These are phyloP conservation scores for Latrodectus geometricus DNA, from an alignment of 1,140 invertebrate species.

Conservation along the genomic window DNA sequence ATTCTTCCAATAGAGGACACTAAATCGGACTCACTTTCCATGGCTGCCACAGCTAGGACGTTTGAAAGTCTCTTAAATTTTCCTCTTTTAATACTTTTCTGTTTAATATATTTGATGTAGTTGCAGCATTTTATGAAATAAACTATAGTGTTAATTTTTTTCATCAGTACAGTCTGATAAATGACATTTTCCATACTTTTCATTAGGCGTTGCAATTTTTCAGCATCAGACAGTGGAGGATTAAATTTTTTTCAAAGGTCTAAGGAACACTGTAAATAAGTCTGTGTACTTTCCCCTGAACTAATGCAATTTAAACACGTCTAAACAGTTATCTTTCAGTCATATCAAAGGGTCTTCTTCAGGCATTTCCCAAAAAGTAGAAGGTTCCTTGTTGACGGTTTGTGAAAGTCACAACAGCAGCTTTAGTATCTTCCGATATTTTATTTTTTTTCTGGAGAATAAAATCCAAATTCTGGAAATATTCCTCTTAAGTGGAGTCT, in stretches of 20 bases:
- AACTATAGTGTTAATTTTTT: neutral
- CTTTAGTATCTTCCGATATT: neutral
- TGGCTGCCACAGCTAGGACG: too few relatives aligned
- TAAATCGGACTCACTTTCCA: too few relatives aligned
- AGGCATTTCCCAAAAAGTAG: neutral
- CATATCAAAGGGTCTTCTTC: neutral
- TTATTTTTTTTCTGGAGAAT: neutral
- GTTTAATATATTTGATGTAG: too few relatives aligned
- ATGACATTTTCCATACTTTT: neutral
- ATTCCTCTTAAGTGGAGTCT: conserved; percentile 1
- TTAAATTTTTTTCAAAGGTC: neutral
- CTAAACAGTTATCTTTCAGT: conserved; percentile 3
- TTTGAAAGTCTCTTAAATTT: too few relatives aligned
- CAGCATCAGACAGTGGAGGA: too few relatives aligned
- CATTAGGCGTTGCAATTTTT: neutral
- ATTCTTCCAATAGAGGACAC: too few relatives aligned
- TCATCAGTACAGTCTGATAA: neutral
- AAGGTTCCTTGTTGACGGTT: neutral
- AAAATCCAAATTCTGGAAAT: neutral
- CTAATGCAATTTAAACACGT: conserved; percentile 3
- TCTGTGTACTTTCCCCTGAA: neutral
- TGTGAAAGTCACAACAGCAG: neutral
- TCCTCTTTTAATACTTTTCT: too few relatives aligned
- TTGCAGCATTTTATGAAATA: neutral
- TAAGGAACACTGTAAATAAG: neutral